Conservation (phyloP, 1,140 invertebrate species). For the Chymomyza costata region DNA sequence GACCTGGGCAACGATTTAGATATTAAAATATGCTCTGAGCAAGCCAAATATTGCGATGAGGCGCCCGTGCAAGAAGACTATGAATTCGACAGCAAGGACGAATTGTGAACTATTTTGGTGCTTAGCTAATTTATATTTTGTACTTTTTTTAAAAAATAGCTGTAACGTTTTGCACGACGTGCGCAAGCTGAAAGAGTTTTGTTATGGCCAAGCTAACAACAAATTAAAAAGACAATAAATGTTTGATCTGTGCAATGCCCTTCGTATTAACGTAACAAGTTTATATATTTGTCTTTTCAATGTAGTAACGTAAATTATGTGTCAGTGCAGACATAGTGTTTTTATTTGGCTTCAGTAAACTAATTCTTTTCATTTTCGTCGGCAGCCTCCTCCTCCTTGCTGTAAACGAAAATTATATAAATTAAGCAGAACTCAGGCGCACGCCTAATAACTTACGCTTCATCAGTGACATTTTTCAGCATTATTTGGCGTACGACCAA, state of each 20-base stretch:
- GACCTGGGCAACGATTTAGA: conserved; percentile 69
- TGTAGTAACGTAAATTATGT: too few species aligned
- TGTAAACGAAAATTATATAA: conserved; percentile 2
- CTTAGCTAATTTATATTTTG: conserved; percentile 23
- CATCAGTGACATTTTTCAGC: conserved; percentile 31
- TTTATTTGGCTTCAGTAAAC: not conserved
- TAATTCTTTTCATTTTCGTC: conserved; percentile 1
- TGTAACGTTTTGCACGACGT: too few species aligned
- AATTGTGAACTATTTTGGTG: conserved; percentile 53
- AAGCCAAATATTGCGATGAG: conserved; percentile 74
- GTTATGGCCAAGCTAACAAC: conserved; percentile 20
- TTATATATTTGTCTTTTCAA: conserved; percentile 5
- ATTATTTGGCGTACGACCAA: conserved; percentile 50
- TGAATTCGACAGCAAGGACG: conserved; percentile 65
- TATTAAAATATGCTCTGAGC: conserved; percentile 74
- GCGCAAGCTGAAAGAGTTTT: too few species aligned
- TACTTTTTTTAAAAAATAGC: too few species aligned
- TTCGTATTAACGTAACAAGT: conserved; percentile 4
- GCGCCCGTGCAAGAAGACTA: conserved; percentile 74
- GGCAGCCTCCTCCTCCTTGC: conserved; percentile 3
- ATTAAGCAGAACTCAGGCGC: not conserved
- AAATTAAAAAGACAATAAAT: conserved; percentile 49
- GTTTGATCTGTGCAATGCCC: conserved; percentile 43
- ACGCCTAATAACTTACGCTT: conserved; percentile 19
- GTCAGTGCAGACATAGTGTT: too few species aligned